These are phyloP conservation scores for Hippopotamus amphibius DNA, from an alignment of 2,113 vertebrate genomes.

Conservation along the genomic window DNA sequence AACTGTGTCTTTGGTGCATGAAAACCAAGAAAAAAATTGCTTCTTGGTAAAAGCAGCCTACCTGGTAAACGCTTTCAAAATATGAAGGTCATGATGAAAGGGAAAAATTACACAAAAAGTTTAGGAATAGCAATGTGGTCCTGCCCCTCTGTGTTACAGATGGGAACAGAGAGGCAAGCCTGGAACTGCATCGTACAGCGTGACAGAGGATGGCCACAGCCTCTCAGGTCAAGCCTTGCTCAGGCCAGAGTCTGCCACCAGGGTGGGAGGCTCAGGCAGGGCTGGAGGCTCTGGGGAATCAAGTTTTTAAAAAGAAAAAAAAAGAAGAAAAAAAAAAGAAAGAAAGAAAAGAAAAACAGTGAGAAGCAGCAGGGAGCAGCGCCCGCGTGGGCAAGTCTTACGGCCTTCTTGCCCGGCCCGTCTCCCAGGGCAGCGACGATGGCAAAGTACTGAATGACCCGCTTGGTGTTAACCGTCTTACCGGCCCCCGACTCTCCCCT, in stretches of 20 bases:
- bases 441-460: slow-evolving; percentile 99
- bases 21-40: slow-evolving; percentile 4
- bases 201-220: not conserved
- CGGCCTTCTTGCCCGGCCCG: slow-evolving; percentile 91
- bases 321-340: not conserved
- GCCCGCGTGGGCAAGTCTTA: slow-evolving; percentile 85
- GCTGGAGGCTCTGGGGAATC: slow-evolving; percentile 55
- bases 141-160: not conserved
- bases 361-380: slow-evolving; percentile 55
- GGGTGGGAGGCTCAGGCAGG: slow-evolving; percentile 77
- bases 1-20: not conserved
- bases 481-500: slow-evolving; percentile 99
- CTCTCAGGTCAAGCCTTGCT: slow-evolving; percentile 79
- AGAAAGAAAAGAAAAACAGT: slow-evolving; percentile 40
- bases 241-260: slow-evolving; percentile 76
- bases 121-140: not conserved
- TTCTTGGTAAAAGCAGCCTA: slow-evolving; percentile 4
- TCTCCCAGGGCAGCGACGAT: slow-evolving; percentile 97
- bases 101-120: not conserved
- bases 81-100: not conserved
- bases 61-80: slow-evolving; percentile 26
- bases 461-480: slow-evolving; percentile 99
- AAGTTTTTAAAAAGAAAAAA: slow-evolving; percentile 66
- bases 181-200: accelerated
- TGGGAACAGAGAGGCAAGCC: not conserved